A percentile compares a stretch with the other conserved stretches of the same genome.
These are phyloP conservation scores for Pipra filicauda DNA, from an alignment of 2,113 vertebrate species.

Conservation along the genomic window DNA sequence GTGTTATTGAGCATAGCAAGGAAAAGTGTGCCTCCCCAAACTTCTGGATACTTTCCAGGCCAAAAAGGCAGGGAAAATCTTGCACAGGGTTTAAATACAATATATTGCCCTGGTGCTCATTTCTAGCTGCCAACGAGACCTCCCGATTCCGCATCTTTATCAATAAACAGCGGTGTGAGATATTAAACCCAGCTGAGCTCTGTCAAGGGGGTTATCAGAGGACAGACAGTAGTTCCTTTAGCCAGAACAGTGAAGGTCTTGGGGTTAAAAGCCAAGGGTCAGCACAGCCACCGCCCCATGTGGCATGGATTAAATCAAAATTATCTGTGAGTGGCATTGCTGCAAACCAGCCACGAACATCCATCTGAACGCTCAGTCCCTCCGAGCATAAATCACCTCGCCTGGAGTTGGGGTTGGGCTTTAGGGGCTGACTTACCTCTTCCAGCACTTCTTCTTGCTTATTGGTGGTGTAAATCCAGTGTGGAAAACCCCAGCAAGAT, in stretches of 20 bases:
- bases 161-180: slow-evolving; percentile 3
- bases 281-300: slow-evolving; percentile 46
- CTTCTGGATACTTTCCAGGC: not conserved
- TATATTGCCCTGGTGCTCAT: not conserved
- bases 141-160: not conserved
- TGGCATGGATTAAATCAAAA: slow-evolving; percentile 74
- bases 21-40: not conserved
- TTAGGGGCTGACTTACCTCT: not conserved
- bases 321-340: slow-evolving; percentile 50
- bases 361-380: not conserved
- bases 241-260: slow-evolving; percentile 60
- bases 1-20: fast-evolving
- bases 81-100: fast-evolving
- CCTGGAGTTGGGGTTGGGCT: not conserved
- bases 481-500: not conserved
- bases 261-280: slow-evolving; percentile 75
- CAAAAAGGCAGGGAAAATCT: not conserved
- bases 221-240: slow-evolving; percentile 72
- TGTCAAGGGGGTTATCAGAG: slow-evolving; percentile 66
- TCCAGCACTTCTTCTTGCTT: not conserved
- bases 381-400: not conserved
- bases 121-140: not conserved
- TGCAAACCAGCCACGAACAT: not conserved
- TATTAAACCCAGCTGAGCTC: slow-evolving; percentile 34
- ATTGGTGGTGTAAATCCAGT: not conserved